Percentiles rank a stretch among this genome's conserved stretches.
Conservation (phyloP, 2,113 vertebrate genomes). For the Leucopternis melanops region DNA sequence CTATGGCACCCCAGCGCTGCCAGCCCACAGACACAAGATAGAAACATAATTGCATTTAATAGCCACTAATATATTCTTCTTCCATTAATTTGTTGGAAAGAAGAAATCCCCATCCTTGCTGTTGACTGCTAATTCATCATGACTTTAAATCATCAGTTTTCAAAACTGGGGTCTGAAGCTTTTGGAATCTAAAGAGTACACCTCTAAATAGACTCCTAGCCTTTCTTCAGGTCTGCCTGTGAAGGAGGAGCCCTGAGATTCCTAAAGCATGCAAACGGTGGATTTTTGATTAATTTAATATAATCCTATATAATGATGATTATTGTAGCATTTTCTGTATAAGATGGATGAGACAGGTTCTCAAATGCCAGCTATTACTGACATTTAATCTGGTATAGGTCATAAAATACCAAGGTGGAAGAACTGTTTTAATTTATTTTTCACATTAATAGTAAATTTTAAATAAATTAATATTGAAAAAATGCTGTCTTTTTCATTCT, state of each 20-base stretch:
- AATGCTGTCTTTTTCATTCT: neutral
- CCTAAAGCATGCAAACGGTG: neutral
- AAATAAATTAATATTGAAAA: slow-evolving; percentile 30
- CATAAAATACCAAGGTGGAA: slow-evolving; percentile 59
- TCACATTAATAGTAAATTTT: slow-evolving; percentile 40
- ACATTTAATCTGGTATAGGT: slow-evolving; percentile 67
- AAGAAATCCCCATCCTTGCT: neutral
- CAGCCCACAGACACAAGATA: too few species aligned
- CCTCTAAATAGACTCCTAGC: neutral
- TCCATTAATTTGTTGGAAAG: neutral
- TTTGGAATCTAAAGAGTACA: neutral
- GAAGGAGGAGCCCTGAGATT: neutral
- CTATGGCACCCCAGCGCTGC: too few species aligned
- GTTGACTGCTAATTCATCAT: neutral
- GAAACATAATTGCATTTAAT: neutral
- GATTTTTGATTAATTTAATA: slow-evolving; percentile 45
- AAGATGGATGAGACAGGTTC: slow-evolving; percentile 41
- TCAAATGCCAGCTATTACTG: slow-evolving; percentile 63
- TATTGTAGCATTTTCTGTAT: slow-evolving; percentile 54
- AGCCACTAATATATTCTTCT: neutral
- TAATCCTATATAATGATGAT: slow-evolving; percentile 61
- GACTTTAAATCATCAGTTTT: neutral
- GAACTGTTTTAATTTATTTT: slow-evolving; percentile 53
- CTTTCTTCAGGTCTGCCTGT: neutral
- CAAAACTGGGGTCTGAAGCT: neutral